phyloP scores from a whole-genome alignment of 2,888 invertebrate species.

The Merodon equestris region DNA sequence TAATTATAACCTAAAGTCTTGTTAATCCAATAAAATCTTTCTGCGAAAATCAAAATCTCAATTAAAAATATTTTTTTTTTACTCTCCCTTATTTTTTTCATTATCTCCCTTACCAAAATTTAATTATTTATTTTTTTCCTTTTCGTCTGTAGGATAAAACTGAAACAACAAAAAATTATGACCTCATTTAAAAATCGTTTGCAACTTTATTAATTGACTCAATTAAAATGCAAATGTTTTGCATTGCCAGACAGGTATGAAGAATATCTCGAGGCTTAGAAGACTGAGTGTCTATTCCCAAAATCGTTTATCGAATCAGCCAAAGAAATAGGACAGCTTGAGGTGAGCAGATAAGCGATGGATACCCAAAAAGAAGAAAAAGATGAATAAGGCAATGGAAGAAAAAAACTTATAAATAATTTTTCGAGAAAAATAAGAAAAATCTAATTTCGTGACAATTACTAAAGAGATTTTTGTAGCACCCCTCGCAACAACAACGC shows the following conservation, averaged over 20 bases:
- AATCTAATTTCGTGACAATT: slow-evolving; percentile 68
- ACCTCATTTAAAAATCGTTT: slow-evolving; percentile 56
- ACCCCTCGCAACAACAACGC: not conserved
- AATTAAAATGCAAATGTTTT: slow-evolving; percentile 64
- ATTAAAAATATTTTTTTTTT: slow-evolving; percentile 32
- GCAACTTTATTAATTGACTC: slow-evolving; percentile 67
- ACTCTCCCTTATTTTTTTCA: slow-evolving; percentile 10
- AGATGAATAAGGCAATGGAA: slow-evolving; percentile 7
- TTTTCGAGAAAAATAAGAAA: slow-evolving; percentile 35
- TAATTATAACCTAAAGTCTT: not conserved
- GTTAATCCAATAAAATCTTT: slow-evolving; percentile 26
- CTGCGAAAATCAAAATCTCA: slow-evolving; percentile 15
- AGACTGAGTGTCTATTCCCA: not conserved
- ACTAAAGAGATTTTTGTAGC: slow-evolving; percentile 51
- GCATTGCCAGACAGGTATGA: no score
- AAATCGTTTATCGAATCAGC: slow-evolving; percentile 14
- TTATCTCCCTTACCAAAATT: slow-evolving; percentile 32
- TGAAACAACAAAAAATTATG: slow-evolving; percentile 28
- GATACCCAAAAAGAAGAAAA: not conserved
- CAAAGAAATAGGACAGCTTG: no score
- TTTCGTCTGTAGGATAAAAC: slow-evolving; percentile 1
- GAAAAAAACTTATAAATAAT: slow-evolving; percentile 40
- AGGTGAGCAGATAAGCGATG: not conserved
- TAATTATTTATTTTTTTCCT: slow-evolving; percentile 29
- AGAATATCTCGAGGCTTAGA: not conserved